Base-by-base conservation (phyloP, 1,140 invertebrate genomes). In the Calosoma granatense region DNA sequence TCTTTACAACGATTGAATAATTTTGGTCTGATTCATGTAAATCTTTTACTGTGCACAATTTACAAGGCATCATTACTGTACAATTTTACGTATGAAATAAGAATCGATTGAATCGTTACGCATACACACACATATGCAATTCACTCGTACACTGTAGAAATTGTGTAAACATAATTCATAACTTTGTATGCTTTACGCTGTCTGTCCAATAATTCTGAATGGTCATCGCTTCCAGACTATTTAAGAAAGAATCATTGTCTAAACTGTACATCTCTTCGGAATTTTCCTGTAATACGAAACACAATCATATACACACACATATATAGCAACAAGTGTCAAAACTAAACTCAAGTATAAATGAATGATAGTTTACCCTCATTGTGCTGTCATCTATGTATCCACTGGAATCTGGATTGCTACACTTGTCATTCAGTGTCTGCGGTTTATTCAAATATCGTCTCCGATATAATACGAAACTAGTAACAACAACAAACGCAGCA, bases 131-230 rank as follows among this genome's bases (percentile, higher is more conserved):
- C n/a, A n/a, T n/a, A n/a, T n/a, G n/a, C n/a, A n/a, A n/a, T n/a
- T n/a, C n/a, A n/a, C n/a, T n/a, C n/a, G n/a, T n/a, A n/a, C n/a
- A n/a, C n/a, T n/a, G n/a, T n/a, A n/a, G n/a, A n/a, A n/a, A n/a
- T n/a, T n/a, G n/a, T n/a, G n/a, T n/a, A n/a, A 36, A 36, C n/a
- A 64, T 63, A 47, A 62, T 68, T 80, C 83, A 92, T 70, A 93
- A 80, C 74, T 93, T 93, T 64, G 90, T 93, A 75, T 92, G 90
- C 72, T 91, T 92, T 51, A 92, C 88, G 65, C 85, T 90, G 71
- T 92, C 90, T 53, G 89, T 92, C 90, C 90, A 93, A 68, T 92
- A 91, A 73, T 92, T 93, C 70, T 92, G 89, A 71, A 93, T 92
- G 65, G 90, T 93, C 88, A 93, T 92, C 54, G 90, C 89, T 74